Conservation (phyloP, 53 echinoderm and acorn worm species). For the Paelopatides confundens region DNA sequence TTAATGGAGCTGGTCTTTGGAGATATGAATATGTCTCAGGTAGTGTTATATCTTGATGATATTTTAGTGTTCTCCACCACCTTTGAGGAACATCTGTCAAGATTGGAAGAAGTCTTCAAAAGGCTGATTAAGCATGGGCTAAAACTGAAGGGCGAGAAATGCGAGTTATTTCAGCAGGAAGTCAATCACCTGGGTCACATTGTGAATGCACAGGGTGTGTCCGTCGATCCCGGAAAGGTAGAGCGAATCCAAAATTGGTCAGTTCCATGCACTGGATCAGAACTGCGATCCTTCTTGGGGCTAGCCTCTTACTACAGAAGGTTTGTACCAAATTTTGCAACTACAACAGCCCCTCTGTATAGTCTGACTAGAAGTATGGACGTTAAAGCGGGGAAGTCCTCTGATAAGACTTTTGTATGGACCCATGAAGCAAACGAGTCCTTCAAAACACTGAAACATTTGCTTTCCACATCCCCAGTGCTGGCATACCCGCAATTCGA, state of each 20-base stretch:
- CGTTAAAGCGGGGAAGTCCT: not conserved
- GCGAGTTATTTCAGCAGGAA: slow-evolving; percentile 43
- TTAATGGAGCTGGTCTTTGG: slow-evolving; percentile 63
- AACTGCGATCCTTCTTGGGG: slow-evolving; percentile 57
- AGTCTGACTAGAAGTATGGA: slow-evolving; percentile 20
- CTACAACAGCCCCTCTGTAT: slow-evolving; percentile 59
- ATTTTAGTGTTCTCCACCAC: slow-evolving; percentile 65
- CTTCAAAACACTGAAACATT: slow-evolving; percentile 16
- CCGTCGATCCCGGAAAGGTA: slow-evolving; percentile 59
- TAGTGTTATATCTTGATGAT: slow-evolving; percentile 66
- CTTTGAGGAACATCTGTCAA: slow-evolving; percentile 42
- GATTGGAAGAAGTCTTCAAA: slow-evolving; percentile 29
- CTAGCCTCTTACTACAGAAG: slow-evolving; percentile 57
- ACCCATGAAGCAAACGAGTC: slow-evolving; percentile 33
- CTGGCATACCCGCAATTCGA: slow-evolving; percentile 54
- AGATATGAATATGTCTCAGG: slow-evolving; percentile 63
- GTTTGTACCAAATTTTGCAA: slow-evolving; percentile 54
- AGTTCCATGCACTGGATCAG: slow-evolving; percentile 5
- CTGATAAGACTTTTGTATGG: slow-evolving; percentile 10
- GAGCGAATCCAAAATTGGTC: slow-evolving; percentile 52
- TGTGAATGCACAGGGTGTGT: slow-evolving; percentile 39
- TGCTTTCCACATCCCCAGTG: slow-evolving; percentile 43
- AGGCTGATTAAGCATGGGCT: slow-evolving; percentile 17
- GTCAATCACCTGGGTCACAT: slow-evolving; percentile 62
- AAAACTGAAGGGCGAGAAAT: slow-evolving; percentile 52